A percentile compares a stretch with the other conserved stretches of the same genome.
Evolutionary conservation across 2,888 invertebrate species (phyloP).

Genomic region (Caenorhabditis sp.): DNA sequence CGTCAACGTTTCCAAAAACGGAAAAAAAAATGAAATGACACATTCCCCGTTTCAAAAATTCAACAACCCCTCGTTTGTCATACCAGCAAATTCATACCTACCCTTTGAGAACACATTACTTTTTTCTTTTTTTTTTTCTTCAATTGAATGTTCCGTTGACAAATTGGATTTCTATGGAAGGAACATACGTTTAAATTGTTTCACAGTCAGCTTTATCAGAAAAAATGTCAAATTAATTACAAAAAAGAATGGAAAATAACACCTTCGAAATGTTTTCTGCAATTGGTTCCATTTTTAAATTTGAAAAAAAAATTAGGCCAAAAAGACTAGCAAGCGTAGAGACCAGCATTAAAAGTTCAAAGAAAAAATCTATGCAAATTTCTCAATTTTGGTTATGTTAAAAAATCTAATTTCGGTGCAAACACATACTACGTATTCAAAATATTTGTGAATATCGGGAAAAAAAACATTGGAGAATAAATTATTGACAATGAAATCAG

Average conservation of each 20-base stretch:
- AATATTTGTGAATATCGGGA: background rate
- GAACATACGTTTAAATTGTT: background rate
- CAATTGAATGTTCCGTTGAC: no score
- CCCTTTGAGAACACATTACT: no score
- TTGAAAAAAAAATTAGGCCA: no score
- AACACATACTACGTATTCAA: background rate
- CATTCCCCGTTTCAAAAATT: no score
- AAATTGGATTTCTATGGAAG: background rate
- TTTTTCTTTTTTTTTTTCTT: background rate
- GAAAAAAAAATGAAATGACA: no score
- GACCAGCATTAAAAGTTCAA: background rate
- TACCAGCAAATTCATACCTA: no score
- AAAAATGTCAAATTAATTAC: background rate
- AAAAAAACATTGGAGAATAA: background rate
- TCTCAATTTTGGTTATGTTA: background rate
- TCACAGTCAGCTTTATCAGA: background rate
- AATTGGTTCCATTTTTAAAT: no score
- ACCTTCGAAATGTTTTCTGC: no score
- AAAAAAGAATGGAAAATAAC: background rate
- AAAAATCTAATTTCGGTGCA: background rate
- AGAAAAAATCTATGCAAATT: background rate
- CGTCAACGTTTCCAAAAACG: no score
- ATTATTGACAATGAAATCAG: slow-evolving; percentile 3
- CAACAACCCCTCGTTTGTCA: no score
- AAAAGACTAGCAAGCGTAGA: background rate